Evolutionary conservation across 37 sponge, comb jelly and placozoan species (phyloP).

Genomic region (Petrosia ficiformis): DNA sequence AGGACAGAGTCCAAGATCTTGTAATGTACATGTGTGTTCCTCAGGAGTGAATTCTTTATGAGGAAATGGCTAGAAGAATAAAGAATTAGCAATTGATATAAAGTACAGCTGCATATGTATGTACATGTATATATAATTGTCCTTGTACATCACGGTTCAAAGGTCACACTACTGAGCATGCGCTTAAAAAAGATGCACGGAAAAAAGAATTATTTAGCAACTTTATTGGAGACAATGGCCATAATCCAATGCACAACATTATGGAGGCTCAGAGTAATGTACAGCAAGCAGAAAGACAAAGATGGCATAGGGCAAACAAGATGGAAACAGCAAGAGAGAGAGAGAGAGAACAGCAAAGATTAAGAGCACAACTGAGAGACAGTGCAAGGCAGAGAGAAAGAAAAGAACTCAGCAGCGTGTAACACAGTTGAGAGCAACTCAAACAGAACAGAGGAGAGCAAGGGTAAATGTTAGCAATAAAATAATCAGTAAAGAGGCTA

Average conservation of each 20-base stretch:
- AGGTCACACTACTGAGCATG: no score
- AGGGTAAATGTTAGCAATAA: neutral
- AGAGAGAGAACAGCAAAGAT: neutral
- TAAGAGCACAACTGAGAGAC: neutral
- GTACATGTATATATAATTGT: neutral
- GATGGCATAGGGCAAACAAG: neutral
- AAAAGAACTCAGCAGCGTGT: neutral
- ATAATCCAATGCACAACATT: no score
- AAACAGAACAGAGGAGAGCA: neutral
- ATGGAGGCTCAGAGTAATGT: neutral
- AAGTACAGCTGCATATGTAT: neutral
- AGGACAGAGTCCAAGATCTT: constrained; percentile 55
- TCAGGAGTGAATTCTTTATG: constrained; percentile 38
- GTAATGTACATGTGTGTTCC: constrained; percentile 21
- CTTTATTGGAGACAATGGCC: no score
- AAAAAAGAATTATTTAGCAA: neutral
- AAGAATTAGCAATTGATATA: neutral
- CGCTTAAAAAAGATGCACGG: neutral
- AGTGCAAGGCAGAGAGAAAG: no score
- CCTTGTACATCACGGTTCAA: neutral
- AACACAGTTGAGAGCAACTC: neutral
- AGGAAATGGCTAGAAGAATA: constrained; percentile 47
- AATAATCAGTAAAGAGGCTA: no score
- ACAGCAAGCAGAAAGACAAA: no score
- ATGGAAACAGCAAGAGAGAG: neutral